Conservation (phyloP, 2,113 vertebrate genomes). For the Diphyllodes magnificus region DNA sequence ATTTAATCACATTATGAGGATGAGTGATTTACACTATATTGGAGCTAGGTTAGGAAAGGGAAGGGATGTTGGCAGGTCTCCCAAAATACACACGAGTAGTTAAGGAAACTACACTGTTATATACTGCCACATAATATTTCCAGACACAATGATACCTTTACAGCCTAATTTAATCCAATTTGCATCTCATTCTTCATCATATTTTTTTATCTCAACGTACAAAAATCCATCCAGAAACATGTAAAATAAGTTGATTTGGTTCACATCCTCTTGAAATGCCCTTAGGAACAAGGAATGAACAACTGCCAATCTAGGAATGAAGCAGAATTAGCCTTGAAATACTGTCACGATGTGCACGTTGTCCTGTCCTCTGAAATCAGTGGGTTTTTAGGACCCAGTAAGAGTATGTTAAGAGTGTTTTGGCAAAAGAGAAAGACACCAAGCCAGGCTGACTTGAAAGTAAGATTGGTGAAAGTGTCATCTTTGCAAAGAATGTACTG, state of each 20-base stretch:
- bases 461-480: fast-evolving
- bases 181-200: background rate
- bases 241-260: background rate
- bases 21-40: background rate
- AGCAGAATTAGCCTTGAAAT: background rate
- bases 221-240: background rate
- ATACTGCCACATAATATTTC: background rate
- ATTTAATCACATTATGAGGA: background rate
- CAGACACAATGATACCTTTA: background rate
- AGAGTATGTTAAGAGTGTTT: background rate
- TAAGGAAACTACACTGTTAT: background rate
- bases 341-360: background rate
- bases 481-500: background rate
- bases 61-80: background rate
- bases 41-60: background rate
- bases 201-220: background rate
- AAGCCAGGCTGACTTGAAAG: fast-evolving
- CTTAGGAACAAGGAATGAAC: background rate
- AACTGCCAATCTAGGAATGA: background rate
- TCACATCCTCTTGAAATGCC: background rate
- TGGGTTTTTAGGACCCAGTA: background rate
- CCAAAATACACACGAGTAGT: background rate
- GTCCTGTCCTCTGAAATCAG: background rate
- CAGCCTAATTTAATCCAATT: background rate
- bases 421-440: background rate